Conservation (phyloP, 2,797 vertebrate species). For the Anas bahamensis region DNA sequence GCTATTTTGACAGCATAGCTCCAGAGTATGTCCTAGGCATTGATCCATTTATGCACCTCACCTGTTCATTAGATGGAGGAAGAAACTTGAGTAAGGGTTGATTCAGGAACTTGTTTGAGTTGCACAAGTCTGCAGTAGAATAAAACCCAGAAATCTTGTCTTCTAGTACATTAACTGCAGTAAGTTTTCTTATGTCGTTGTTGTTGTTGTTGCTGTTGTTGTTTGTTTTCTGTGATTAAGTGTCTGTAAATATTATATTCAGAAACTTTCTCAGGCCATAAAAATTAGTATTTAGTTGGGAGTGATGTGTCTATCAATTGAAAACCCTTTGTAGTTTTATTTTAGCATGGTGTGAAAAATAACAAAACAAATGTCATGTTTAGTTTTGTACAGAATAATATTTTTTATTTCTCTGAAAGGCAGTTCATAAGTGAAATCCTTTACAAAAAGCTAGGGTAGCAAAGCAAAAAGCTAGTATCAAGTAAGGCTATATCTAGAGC, state of each 20-base stretch:
- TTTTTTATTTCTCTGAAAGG: neutral
- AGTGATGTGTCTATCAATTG: neutral
- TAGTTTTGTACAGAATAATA: neutral
- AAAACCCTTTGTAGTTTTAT: neutral
- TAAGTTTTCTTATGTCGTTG: neutral
- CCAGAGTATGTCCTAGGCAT: neutral
- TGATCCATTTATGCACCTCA: neutral
- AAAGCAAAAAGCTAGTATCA: neutral
- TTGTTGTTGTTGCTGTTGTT: neutral
- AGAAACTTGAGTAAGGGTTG: neutral
- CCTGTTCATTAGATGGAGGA: neutral
- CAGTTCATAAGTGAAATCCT: neutral
- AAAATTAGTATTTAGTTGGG: neutral
- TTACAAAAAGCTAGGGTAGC: neutral
- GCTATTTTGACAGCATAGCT: neutral
- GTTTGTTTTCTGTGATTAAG: neutral
- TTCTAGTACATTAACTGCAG: neutral
- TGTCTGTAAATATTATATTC: conserved; percentile 4
- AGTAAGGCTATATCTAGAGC: neutral
- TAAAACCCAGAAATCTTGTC: neutral
- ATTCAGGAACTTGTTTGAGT: neutral
- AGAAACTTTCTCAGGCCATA: neutral
- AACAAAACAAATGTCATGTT: neutral
- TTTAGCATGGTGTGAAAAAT: neutral
- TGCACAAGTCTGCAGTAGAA: neutral